Base-by-base conservation (phyloP, 2,888 invertebrate genomes). In the Agriopis aurantiaria region DNA sequence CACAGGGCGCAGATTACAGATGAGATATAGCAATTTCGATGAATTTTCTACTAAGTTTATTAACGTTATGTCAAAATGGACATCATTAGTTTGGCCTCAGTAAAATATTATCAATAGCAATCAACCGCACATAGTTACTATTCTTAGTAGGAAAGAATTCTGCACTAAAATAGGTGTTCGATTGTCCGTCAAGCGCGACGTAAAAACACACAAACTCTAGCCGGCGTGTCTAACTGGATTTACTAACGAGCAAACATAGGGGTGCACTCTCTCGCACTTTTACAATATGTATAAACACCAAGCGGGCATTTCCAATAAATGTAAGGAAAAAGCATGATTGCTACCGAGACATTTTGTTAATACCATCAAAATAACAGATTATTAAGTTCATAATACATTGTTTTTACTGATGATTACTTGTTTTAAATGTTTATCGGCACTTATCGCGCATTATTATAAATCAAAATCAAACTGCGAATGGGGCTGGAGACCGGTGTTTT, bases 221-320 rank as follows among this genome's bases (percentile, higher is more conserved):
- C 52, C 52, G n/a, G 51, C 41, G 52, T 51, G 12, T 51, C 41
- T 61, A 53, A 60, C 46, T 9, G 56, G 57, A 59, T 60, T 60
- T 66, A 46, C 55, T 45, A 61, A 61, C 52, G 59, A 45, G 66
- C 43, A 7, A 46, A 46, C n/a, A 46, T 62, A 14, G 62, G 53
- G 45, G 52, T 10, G 78, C 46, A 3, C 45, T 46, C 57, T 57
- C 57, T 14, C 58, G 45, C 23, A 8, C 14, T 14, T 40, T 55
- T 8, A 56, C 43, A 56, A 56, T 14, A 56, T 23, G 17, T 43
- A 14, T 43, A 41, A 43, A 33, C 33, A 33, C 5, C 33, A 3
- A 33, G 33, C 56, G 14, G 56, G 14, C 40, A 11, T 9, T 41
- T 41, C 8, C n/a, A 56, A 56, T 10, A 55, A 43, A 43, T 4